Evolutionary conservation across 2,113 vertebrate species (phyloP).

Genomic region (Chaetops frenatus): DNA sequence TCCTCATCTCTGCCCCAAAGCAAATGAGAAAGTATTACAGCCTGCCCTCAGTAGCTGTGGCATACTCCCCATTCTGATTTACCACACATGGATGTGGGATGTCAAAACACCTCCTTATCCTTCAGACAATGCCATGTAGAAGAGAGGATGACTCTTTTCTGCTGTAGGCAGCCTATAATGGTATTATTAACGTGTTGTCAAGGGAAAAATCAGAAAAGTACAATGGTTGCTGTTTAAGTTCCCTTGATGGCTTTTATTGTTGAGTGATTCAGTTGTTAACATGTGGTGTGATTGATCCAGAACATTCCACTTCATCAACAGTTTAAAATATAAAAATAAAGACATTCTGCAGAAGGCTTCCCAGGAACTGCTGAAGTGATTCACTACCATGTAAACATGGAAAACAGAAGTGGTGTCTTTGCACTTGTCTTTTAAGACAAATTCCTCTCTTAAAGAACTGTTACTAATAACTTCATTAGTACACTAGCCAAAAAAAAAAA

Average conservation of each 20-base stretch:
- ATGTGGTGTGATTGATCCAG: background rate
- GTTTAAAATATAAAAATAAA: conserved; percentile 38
- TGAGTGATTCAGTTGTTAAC: conserved; percentile 7
- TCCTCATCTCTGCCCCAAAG: background rate
- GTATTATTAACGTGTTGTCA: background rate
- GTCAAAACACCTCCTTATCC: background rate
- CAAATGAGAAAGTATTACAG: background rate
- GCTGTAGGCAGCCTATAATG: background rate
- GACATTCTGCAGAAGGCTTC: conserved; percentile 4
- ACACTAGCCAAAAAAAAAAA: background rate
- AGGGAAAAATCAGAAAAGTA: background rate
- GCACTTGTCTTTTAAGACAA: background rate
- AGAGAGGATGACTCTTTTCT: background rate
- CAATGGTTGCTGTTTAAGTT: background rate
- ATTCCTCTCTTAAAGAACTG: conserved; percentile 16
- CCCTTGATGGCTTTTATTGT: conserved; percentile 1
- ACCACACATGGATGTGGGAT: background rate
- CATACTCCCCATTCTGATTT: background rate
- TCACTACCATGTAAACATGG: conserved; percentile 23
- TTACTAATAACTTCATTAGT: background rate
- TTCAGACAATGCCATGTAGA: background rate
- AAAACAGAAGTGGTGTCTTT: conserved; percentile 5
- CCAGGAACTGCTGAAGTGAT: conserved; percentile 15
- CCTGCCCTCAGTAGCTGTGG: accelerated
- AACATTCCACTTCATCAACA: conserved; percentile 17